Evolutionary conservation across 2,888 invertebrate species (phyloP), one percentile per base, ranked within the genome.

Genomic region (Dicyrtomina minuta): DNA sequence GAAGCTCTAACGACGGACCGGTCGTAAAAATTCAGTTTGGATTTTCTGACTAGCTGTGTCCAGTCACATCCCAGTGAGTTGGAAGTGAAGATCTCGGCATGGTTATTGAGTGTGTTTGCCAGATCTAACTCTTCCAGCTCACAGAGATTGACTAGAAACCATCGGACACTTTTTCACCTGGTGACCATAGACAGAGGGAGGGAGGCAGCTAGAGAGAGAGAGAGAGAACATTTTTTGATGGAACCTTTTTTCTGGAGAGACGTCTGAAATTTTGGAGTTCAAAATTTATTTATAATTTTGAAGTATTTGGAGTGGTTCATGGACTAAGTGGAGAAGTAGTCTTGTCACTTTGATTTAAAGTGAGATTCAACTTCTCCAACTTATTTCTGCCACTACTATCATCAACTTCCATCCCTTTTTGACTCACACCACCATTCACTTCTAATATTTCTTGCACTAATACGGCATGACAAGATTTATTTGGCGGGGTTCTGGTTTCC

Each of bases 361-460:
- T 87, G 88, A 88, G 88, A 88, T 88, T 88, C 88, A 87, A 88
- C 88, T 88, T 87, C 88, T 88, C 88, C 88, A 87, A 87, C 88
- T 88, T 87, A 87, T 85, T 84, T 84, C 85, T 81, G 81, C 76
- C 75, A 75, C 74, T 72, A 71, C 58, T 62, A 65, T 71, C 74
- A 70, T 49, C 75, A 13, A 3, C 58, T 27, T 26, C 44, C 13
- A 39, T 66, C 2, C 15, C 4, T 39, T 59, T 56, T 20, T 4
- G 41, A 59, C 41, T n/a, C n/a, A 6, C n/a, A 13, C n/a, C 27
- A 27, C 22, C 4, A 10, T 13, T 55, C 49, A 12, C n/a, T 17
- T n/a, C n/a, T 12, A 15, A 49, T 17, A 49, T 17, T 49, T 24
- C 20, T 53, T 24, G 43, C 15, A 43, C n/a, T n/a, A n/a, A n/a